Evolutionary conservation across 2,113 vertebrate genomes (phyloP), one percentile per base, ranked within the genome.

Genomic region (Neodontobutis hainanensis): DNA sequence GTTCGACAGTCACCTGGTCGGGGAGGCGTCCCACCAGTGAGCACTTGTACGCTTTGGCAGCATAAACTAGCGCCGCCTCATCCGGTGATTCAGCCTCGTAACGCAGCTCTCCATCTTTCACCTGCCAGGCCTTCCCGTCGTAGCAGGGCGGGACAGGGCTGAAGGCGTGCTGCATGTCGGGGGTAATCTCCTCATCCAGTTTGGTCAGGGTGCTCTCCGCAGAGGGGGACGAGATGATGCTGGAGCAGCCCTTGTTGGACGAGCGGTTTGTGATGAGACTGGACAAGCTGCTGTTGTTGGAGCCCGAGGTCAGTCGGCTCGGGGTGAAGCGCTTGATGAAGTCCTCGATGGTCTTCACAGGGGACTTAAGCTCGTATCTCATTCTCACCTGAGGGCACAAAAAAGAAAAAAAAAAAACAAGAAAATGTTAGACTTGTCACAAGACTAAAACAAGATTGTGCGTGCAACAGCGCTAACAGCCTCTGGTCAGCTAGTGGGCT

Each of bases 61-160:
- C 97, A 3, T 97, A 96, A 34, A 99, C 97, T 0, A 99, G 93
- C 0, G 97, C 97, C 0, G 96, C 97, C 88, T 99, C 97, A 0
- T 99, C 97, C 0, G 97, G 97, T 3, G 95, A 97, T 88, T 99
- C 97, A 0, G 97, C 96, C 83, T 99, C 97, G 0, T 96, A 99
- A 6, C 96, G 94, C 45, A 96, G 92, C 68, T 98, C 96, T 0
- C 82, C 91, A 43, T 94, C 92, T 34, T 88, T 91, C 0, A 27
- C 34, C 7, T 12, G 44, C 48, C 69, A 56, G 0, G 68, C 8
- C 34, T 80, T 86, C 0, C 66, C 55, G 2, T 91, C 80, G 0
- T 80, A 88, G 0, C 51, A 40, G 2, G 80, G 68, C 0, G 69
- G 76, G 5, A 47, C 77, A 0, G 85, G 55, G 60, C 87, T 85